Conservation (phyloP, 92 coral and sea anemone species). For the Porites evermanni region DNA sequence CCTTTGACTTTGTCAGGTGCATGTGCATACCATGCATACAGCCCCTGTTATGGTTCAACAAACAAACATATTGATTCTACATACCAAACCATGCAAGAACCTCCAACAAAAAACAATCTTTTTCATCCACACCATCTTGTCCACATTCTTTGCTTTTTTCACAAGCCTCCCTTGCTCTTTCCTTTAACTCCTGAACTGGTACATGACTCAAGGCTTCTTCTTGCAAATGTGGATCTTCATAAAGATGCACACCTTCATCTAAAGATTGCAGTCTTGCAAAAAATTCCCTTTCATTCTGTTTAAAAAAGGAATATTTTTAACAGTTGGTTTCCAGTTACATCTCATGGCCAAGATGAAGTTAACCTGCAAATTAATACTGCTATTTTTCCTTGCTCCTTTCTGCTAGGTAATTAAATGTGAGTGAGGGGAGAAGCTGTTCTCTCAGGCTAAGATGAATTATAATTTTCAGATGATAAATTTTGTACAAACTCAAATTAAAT, state of each 20-base stretch:
- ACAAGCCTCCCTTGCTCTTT: conserved; percentile 72
- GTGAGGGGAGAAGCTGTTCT: no score
- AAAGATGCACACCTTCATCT: conserved; percentile 77
- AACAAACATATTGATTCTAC: conserved; percentile 1
- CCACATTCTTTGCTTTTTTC: conserved; percentile 69
- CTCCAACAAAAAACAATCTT: conserved; percentile 84
- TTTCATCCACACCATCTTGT: conserved; percentile 72
- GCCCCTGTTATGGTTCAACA: background rate
- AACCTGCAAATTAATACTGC: no score
- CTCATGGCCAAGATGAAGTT: no score
- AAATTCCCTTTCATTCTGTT: conserved; percentile 56
- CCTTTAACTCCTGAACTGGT: conserved; percentile 78
- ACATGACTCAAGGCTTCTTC: conserved; percentile 70
- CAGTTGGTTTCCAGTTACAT: background rate
- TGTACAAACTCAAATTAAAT: no score
- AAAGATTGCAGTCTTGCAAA: conserved; percentile 75
- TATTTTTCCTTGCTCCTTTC: no score
- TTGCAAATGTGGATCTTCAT: conserved; percentile 82
- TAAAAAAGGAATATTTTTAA: background rate
- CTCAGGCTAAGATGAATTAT: no score
- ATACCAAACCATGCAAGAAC: conserved; percentile 92
- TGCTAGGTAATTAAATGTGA: no score
- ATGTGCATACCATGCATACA: no score
- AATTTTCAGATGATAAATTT: no score
- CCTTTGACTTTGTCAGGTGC: no score